phyloP scores from a whole-genome alignment of 1,140 invertebrate genomes.

The Cherax destructor region DNA sequence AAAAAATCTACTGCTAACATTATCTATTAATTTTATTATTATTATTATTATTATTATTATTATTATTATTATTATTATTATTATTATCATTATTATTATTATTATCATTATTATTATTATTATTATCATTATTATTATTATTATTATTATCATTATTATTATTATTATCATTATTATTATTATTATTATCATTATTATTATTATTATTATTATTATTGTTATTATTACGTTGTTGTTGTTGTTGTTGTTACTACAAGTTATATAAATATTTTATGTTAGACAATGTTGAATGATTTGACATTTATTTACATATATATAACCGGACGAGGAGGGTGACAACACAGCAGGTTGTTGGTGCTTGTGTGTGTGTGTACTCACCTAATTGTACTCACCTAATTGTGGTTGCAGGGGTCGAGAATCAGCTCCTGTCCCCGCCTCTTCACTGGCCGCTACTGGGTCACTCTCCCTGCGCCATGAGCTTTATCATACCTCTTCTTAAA shows the following conservation, averaged over 20 bases:
- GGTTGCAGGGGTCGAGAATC: no score
- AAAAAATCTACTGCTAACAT: not conserved
- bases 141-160: constrained; percentile 13
- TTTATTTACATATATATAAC: not conserved
- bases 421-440: no score
- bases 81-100: constrained; percentile 13
- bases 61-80: constrained; percentile 26
- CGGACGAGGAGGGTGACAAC: not conserved
- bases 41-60: constrained; percentile 16
- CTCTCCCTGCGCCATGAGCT: no score
- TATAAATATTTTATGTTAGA: not conserved
- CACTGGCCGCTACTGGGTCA: no score
- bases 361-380: no score
- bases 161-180: constrained; percentile 28
- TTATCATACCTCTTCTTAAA: no score
- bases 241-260: not conserved
- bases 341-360: not conserved
- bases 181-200: constrained; percentile 33
- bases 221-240: no score
- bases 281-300: not conserved
- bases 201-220: no score
- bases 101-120: constrained; percentile 11
- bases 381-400: no score
- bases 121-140: constrained; percentile 13
- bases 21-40: constrained; percentile 13